These are phyloP conservation scores for Loriculus beryllinus DNA, from an alignment of 2,797 vertebrate species.

Conservation along the genomic window DNA sequence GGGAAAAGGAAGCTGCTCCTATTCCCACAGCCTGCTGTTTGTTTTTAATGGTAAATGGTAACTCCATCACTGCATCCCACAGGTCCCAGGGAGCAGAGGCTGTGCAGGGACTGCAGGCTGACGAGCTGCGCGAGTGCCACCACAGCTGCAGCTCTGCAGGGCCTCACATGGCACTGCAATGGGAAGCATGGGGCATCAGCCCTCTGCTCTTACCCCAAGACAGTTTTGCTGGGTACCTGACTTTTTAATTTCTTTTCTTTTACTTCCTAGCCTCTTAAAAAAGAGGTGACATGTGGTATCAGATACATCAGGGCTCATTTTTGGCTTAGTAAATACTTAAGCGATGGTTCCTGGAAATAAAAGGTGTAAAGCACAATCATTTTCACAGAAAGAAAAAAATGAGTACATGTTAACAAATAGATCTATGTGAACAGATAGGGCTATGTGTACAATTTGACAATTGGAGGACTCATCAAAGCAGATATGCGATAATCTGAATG, in stretches of 20 bases:
- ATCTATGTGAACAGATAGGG: background rate
- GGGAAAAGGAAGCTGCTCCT: constrained; percentile 64
- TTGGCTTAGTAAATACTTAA: background rate
- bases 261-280: background rate
- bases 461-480: background rate
- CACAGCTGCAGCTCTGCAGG: background rate
- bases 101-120: fast-evolving
- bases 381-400: background rate
- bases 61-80: constrained; percentile 22
- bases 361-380: background rate
- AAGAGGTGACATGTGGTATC: background rate
- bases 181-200: background rate
- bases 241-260: background rate
- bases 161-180: fast-evolving
- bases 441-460: background rate
- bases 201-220: background rate
- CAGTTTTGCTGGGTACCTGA: background rate
- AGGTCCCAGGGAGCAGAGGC: fast-evolving
- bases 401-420: background rate
- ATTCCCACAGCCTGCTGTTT: constrained; percentile 69
- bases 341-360: background rate
- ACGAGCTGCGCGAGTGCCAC: background rate
- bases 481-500: background rate
- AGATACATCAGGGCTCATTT: background rate
- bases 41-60: constrained; percentile 51